Conservation (phyloP, 2,888 invertebrate genomes). For the Caenorhabditis imperialis region DNA sequence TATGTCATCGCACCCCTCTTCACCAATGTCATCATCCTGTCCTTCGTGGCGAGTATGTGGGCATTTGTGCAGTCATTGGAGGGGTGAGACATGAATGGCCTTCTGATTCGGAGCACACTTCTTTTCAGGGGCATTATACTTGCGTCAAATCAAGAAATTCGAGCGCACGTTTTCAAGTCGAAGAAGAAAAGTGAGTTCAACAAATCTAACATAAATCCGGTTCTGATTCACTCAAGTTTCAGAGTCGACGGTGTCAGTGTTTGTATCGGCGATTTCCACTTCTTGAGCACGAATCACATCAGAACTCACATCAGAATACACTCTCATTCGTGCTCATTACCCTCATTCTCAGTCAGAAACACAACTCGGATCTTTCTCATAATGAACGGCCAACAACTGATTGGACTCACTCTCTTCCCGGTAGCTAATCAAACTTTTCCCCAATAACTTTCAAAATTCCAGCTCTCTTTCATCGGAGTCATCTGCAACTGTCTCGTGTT, state of each 20-base stretch:
- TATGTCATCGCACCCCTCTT: slow-evolving; percentile 22
- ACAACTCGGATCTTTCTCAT: too few species aligned
- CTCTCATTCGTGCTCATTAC: too few species aligned
- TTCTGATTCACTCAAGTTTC: too few species aligned
- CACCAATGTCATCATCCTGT: slow-evolving; percentile 4
- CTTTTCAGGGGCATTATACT: too few species aligned
- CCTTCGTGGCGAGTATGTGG: slow-evolving; percentile 25
- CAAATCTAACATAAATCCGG: background rate
- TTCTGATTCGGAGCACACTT: too few species aligned
- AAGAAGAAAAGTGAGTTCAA: background rate
- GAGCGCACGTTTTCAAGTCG: background rate
- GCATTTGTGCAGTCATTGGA: slow-evolving; percentile 39
- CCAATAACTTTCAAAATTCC: background rate
- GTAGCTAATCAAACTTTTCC: background rate
- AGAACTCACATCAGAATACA: slow-evolving; percentile 2
- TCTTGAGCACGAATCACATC: background rate
- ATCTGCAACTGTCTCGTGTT: slow-evolving; percentile 11
- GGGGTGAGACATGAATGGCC: slow-evolving; percentile 10
- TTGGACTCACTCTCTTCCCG: slow-evolving; percentile 6
- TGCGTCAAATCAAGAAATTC: too few species aligned
- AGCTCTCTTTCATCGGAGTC: slow-evolving; percentile 4
- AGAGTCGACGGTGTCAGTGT: slow-evolving; percentile 13
- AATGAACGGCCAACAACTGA: slow-evolving; percentile 4
- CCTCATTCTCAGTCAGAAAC: too few species aligned
- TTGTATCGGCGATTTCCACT: slow-evolving; percentile 6